phyloP scores from a whole-genome alignment of 1,140 invertebrate genomes.

The Uloborus diversus region DNA sequence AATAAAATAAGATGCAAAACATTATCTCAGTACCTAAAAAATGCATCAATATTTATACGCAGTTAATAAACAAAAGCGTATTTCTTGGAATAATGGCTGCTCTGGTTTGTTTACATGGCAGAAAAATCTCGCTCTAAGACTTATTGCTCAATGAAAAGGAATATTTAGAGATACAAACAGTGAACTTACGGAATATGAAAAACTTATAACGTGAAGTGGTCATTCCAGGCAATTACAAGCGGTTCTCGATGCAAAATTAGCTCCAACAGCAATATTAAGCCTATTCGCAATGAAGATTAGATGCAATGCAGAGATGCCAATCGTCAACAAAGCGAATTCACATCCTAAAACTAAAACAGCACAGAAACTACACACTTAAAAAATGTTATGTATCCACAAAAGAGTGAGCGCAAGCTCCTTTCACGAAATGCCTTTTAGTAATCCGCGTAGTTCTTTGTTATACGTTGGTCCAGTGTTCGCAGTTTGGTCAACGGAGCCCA shows the following conservation, averaged over 20 bases:
- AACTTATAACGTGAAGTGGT: background rate
- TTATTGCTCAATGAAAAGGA: background rate
- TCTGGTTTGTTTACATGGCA: slow-evolving; percentile 52
- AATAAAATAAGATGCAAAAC: too few species aligned
- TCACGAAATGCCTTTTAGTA: background rate
- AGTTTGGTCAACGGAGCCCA: background rate
- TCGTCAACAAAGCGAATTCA: slow-evolving; percentile 31
- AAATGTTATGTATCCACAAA: background rate
- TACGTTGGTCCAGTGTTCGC: background rate
- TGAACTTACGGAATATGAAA: slow-evolving; percentile 24
- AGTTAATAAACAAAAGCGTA: slow-evolving; percentile 28
- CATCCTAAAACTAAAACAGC: background rate
- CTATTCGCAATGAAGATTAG: slow-evolving; percentile 9
- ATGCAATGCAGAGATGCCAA: slow-evolving; percentile 36
- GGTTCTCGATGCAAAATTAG: background rate
- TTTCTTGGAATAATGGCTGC: slow-evolving; percentile 33
- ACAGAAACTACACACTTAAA: background rate
- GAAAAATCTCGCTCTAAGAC: background rate
- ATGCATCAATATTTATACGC: too few species aligned
- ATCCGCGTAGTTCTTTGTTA: slow-evolving; percentile 30
- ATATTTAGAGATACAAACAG: background rate
- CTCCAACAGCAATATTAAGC: slow-evolving; percentile 6
- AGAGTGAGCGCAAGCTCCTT: background rate
- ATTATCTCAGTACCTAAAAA: too few species aligned
- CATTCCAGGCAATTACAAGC: slow-evolving; percentile 2